Evolutionary conservation across 2,113 vertebrate species (phyloP), one percentile per base, ranked within the genome.

Genomic region (Apeltes quadracus): DNA sequence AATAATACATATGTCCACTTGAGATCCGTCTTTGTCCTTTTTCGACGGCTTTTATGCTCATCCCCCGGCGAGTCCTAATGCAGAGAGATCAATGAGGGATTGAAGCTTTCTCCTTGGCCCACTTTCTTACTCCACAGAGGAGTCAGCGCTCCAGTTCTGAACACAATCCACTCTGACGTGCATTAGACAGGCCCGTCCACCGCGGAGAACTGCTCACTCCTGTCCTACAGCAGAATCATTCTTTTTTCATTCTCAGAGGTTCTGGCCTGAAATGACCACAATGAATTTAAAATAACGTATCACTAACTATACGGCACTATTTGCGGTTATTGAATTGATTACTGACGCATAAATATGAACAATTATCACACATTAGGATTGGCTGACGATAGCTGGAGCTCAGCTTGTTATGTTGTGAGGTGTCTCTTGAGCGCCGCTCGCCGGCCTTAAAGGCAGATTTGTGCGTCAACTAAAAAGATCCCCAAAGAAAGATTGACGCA

Each of bases 381-480:
- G 51, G 9, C 27, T 13, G 36, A 14, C 68, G 64, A 61, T 76
- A 66, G 73, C 66, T 82, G 72, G 56, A 83, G 75, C 76, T 76
- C 14, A 23, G 38, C 66, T 84, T 79, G 55, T 77, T 82, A 72
- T 73, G 59, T 62, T 39, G 58, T 69, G 72, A 84, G 82, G 78
- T 78, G 74, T 86, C 81, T 69, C 74, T 82, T 69, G 75, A 80
- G 81, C 72, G 79, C 59, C 53, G 10, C 75, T 64, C 34, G 61
- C 82, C 76, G 61, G 90, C 80, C 61, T 13, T 4, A 78, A 72
- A 64, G 56, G 62, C 69, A 82, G 82, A 86, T 87, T 88, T 88
- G 79, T 87, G 70, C 79, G 70, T 81, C 57, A 39, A 16, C 71
- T 84, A 62, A 87, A 87, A 88, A 82, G 76, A 80, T 91, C 90